These are phyloP conservation scores for Odobenus rosmarus DNA, from an alignment of 2,113 vertebrate genomes.

Conservation along the genomic window DNA sequence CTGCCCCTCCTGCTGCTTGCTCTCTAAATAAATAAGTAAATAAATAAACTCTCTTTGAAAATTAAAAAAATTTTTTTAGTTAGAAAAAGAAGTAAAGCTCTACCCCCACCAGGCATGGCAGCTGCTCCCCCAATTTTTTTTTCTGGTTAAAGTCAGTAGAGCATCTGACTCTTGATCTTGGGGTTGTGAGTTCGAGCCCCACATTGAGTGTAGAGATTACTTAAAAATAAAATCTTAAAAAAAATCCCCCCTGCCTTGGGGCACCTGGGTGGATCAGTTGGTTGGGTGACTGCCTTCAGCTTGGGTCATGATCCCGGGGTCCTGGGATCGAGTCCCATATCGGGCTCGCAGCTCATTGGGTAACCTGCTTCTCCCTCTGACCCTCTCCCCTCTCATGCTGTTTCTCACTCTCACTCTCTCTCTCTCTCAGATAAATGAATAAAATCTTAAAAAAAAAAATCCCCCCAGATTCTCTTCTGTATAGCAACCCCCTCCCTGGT, in stretches of 20 bases:
- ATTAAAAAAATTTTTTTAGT: not conserved
- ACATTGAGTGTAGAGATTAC: not conserved
- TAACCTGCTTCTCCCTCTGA: no score
- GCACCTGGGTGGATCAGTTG: no score
- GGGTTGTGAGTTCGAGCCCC: not conserved
- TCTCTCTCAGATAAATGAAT: no score
- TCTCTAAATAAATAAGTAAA: not conserved
- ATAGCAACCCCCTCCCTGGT: not conserved
- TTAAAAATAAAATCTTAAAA: not conserved
- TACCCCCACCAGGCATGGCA: not conserved
- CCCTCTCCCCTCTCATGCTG: no score
- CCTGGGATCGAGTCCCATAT: no score
- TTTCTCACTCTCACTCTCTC: no score
- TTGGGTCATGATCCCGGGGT: no score
- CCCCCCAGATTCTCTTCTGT: not conserved
- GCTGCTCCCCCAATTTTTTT: not conserved
- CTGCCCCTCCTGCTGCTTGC: not conserved
- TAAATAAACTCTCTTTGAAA: not conserved
- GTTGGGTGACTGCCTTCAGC: no score
- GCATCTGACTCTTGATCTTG: not conserved
- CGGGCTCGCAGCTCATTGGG: no score
- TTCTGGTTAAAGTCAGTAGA: not conserved
- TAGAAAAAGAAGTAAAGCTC: not conserved
- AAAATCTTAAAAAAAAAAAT: not conserved
- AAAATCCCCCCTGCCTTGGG: no score